Evolutionary conservation across 2,113 vertebrate species (phyloP), one percentile per base, ranked within the genome.

Genomic region (Gopherus evgoodei): DNA sequence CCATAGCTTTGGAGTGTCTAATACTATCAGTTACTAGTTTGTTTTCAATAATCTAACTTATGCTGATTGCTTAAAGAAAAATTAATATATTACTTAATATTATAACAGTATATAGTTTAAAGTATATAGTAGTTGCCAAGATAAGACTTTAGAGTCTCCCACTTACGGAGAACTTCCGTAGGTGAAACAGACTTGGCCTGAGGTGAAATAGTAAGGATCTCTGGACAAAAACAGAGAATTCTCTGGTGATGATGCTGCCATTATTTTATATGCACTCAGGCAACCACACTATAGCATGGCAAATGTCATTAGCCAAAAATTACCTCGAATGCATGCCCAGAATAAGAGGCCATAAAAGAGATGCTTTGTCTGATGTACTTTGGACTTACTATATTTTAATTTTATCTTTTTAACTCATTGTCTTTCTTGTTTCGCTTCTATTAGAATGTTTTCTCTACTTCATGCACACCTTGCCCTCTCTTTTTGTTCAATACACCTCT

Each of bases 61-160:
- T 59, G 14, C 13, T 76, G 31, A 44, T 88, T 0, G 0, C 12
- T 89, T 94, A 69, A 27, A 69, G 35, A 82, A 91, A 38, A 72
- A 53, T 17, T 6, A 62, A 87, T 62, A 12, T 72, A 3, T 5
- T 19, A 80, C 3, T 1, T 81, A 6, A 21, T 72, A 69, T 69
- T 44, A 75, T 75, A 72, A 83, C 8, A 65, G 79, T 69, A 5
- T 56, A 3, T 16, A 12, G 42, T 49, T 87, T 52, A 69, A n/a
- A 65, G 62, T 65, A 57, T 21, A 52, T 90, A 42, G 29, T 76
- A 53, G 10, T 81, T 95, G 49, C 14, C 65, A 93, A 90, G 91
- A 76, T n/a, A 24, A 5, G 2, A 7, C 38, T 75, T 75, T 75
- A 42, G 57, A 57, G 29, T 4, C n/a, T 56, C 14, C 53, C n/a